These are phyloP conservation scores for Chloroclystis v-ata DNA, from an alignment of 2,888 invertebrate species.

Conservation along the genomic window DNA sequence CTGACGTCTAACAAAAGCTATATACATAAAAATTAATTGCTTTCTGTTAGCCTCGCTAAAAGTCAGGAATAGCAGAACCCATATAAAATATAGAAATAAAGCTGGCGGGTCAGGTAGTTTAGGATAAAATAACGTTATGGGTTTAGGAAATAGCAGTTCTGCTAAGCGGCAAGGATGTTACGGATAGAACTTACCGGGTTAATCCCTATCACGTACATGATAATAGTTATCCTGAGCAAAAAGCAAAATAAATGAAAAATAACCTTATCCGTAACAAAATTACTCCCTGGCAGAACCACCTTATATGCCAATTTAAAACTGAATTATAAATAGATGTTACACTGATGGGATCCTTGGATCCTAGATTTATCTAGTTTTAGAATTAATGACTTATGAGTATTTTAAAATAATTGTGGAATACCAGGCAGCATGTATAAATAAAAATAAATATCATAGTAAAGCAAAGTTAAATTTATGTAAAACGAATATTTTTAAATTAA, in stretches of 20 bases:
- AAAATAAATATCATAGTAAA: not conserved
- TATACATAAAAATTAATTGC: too few relatives aligned
- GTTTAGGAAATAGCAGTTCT: not conserved
- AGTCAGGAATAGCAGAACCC: too few relatives aligned
- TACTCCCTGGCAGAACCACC: slow-evolving; percentile 8
- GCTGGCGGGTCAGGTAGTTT: too few relatives aligned
- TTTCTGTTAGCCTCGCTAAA: too few relatives aligned
- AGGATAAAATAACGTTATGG: too few relatives aligned
- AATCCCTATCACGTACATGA: slow-evolving; percentile 21
- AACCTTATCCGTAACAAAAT: slow-evolving; percentile 16
- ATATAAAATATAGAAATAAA: too few relatives aligned
- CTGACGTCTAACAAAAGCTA: too few relatives aligned
- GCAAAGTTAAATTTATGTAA: not conserved
- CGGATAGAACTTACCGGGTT: slow-evolving; percentile 18
- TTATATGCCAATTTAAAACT: not conserved
- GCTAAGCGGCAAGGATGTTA: slow-evolving; percentile 15
- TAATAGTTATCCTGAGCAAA: slow-evolving; percentile 21
- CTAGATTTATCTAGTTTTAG: not conserved
- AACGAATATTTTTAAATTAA: too few relatives aligned
- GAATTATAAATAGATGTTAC: not conserved
- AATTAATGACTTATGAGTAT: not conserved
- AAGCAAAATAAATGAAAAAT: slow-evolving; percentile 8
- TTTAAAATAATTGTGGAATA: slow-evolving; percentile 3
- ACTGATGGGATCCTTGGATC: not conserved
- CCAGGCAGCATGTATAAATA: slow-evolving; percentile 3